Percentiles rank a stretch among this genome's conserved stretches.
These are phyloP conservation scores for Zoanthus sociatus DNA, from an alignment of 92 coral and sea anemone species.

Conservation along the genomic window DNA sequence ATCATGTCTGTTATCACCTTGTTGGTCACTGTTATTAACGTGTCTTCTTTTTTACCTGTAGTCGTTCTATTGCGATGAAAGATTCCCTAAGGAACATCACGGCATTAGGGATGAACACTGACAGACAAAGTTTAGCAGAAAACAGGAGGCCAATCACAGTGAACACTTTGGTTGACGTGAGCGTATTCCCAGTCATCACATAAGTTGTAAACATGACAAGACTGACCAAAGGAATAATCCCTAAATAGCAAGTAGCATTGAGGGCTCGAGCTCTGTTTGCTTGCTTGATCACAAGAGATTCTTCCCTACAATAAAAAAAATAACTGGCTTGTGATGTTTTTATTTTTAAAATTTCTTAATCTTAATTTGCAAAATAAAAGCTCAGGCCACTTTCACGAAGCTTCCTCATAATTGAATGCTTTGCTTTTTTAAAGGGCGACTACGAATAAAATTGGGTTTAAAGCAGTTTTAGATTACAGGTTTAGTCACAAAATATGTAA, in stretches of 20 bases:
- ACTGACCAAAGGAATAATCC: constrained; percentile 66
- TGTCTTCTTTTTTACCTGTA: constrained; percentile 67
- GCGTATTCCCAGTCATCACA: constrained; percentile 75
- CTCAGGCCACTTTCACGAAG: too few species aligned
- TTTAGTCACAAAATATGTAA: too few species aligned
- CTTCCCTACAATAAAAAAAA: constrained; percentile 61
- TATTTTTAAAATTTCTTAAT: not conserved
- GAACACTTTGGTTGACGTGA: constrained; percentile 84
- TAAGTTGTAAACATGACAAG: constrained; percentile 84
- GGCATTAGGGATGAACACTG: constrained; percentile 78
- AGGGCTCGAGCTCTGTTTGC: constrained; percentile 73
- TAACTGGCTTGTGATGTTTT: not conserved
- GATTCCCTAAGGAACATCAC: constrained; percentile 83
- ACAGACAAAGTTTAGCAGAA: constrained; percentile 67
- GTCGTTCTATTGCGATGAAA: constrained; percentile 75
- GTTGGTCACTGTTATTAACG: too few species aligned
- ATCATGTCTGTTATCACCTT: too few species aligned
- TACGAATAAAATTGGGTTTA: too few species aligned
- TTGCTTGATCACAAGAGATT: constrained; percentile 70
- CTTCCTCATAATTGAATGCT: too few species aligned
- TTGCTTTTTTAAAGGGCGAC: too few species aligned
- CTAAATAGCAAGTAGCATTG: constrained; percentile 68
- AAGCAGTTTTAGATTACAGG: too few species aligned
- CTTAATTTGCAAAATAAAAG: too few species aligned
- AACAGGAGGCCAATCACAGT: constrained; percentile 87